These are phyloP conservation scores for Sesamia nonagrioides DNA, from an alignment of 1,140 invertebrate genomes.

Conservation along the genomic window DNA sequence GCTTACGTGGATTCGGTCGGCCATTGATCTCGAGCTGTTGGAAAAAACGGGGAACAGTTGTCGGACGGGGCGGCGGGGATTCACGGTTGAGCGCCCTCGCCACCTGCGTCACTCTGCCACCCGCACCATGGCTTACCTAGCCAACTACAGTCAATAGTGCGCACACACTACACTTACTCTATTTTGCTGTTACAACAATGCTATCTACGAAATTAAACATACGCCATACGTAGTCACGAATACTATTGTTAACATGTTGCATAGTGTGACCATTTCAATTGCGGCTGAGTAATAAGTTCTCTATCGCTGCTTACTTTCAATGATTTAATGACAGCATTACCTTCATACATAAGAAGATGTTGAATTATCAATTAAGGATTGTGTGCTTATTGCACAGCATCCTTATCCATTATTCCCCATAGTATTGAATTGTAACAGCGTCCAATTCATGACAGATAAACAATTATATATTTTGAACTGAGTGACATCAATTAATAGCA, in stretches of 20 bases:
- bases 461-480: not conserved
- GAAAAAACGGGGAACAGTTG: slow-evolving; percentile 82
- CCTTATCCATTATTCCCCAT: too few relatives aligned
- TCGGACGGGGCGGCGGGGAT: slow-evolving; percentile 70
- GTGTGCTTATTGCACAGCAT: slow-evolving; percentile 31
- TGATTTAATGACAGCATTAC: slow-evolving; percentile 6
- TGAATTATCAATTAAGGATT: not conserved
- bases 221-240: slow-evolving; percentile 19
- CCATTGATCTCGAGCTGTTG: slow-evolving; percentile 72
- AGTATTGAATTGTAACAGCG: slow-evolving; percentile 29
- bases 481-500: slow-evolving; percentile 7
- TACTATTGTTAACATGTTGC: slow-evolving; percentile 12
- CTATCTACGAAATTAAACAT: slow-evolving; percentile 39
- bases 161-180: slow-evolving; percentile 14
- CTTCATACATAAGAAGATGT: not conserved
- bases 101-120: slow-evolving; percentile 70
- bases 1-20: slow-evolving; percentile 63
- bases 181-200: slow-evolving; percentile 41
- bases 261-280: not conserved
- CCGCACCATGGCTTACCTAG: slow-evolving; percentile 44
- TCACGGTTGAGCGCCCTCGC: slow-evolving; percentile 81
- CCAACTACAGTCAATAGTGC: slow-evolving; percentile 53
- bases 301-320: not conserved
- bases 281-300: slow-evolving; percentile 32
- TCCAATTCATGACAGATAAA: not conserved